Evolutionary conservation across 2,797 vertebrate species (phyloP).

Genomic region (Aplochiton taeniatus): DNA sequence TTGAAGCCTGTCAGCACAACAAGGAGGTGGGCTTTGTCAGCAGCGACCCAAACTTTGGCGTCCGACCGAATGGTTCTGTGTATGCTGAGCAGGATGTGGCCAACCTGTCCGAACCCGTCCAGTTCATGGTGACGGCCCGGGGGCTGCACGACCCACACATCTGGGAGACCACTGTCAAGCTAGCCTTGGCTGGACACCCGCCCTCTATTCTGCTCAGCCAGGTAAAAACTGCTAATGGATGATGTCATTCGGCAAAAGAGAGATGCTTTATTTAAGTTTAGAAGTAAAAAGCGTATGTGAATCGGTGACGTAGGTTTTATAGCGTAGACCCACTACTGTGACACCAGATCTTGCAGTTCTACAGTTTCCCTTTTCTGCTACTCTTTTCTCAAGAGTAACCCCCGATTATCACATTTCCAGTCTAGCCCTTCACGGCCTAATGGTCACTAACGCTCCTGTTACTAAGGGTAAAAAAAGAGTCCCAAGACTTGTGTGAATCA

Average conservation of each 20-base stretch:
- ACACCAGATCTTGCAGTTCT: too few relatives aligned
- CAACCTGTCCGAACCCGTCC: constrained; percentile 83
- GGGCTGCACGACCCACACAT: constrained; percentile 73
- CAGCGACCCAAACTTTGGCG: constrained; percentile 86
- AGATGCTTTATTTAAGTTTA: too few relatives aligned
- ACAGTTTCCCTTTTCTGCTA: too few relatives aligned
- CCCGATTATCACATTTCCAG: too few relatives aligned
- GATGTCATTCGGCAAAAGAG: background rate
- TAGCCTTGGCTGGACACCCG: constrained; percentile 82
- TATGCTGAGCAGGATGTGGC: constrained; percentile 80
- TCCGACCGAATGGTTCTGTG: constrained; percentile 82
- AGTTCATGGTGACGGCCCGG: constrained; percentile 85
- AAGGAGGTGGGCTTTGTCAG: constrained; percentile 83
- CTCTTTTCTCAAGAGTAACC: too few relatives aligned
- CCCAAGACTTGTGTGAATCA: constrained; percentile 57
- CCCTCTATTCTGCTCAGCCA: constrained; percentile 69
- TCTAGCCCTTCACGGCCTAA: constrained; percentile 28
- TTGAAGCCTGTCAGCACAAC: constrained; percentile 85
- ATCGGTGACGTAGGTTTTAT: too few relatives aligned
- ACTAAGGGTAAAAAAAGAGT: constrained; percentile 69
- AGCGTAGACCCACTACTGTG: too few relatives aligned
- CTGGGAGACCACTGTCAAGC: constrained; percentile 86
- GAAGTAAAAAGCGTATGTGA: too few relatives aligned
- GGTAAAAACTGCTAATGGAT: constrained; percentile 52
- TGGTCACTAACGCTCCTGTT: constrained; percentile 56